Conservation (phyloP, 2,797 vertebrate genomes). For the Pseudochromis fuscus region DNA sequence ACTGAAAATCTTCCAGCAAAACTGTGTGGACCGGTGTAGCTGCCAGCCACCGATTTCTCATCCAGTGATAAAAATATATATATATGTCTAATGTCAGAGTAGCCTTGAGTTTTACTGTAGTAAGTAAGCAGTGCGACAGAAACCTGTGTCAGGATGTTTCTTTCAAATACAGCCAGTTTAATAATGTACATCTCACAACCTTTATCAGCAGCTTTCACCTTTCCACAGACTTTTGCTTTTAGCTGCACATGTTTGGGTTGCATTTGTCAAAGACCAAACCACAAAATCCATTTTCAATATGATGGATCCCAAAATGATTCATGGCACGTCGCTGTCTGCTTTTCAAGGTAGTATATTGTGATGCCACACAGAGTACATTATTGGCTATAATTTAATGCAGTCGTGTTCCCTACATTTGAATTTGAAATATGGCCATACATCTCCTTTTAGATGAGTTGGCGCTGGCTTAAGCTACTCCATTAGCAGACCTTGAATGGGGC, state of each 20-base stretch:
- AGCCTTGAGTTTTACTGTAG: constrained; percentile 34
- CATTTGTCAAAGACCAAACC: constrained; percentile 30
- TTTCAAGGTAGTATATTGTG: constrained; percentile 64
- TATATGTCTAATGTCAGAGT: constrained; percentile 44
- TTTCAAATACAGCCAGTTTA: constrained; percentile 16
- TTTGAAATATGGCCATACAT: constrained; percentile 73
- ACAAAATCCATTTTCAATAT: constrained; percentile 57
- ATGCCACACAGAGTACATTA: constrained; percentile 57
- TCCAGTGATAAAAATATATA: constrained; percentile 17
- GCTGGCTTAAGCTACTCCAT: constrained; percentile 74
- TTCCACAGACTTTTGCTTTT: constrained; percentile 23
- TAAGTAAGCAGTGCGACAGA: constrained; percentile 4
- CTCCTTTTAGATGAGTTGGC: constrained; percentile 78
- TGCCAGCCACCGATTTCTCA: constrained; percentile 48
- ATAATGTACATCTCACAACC: neutral
- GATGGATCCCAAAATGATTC: constrained; percentile 62
- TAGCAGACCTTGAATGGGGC: constrained; percentile 73
- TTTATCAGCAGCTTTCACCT: constrained; percentile 4
- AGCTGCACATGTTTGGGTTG: constrained; percentile 24
- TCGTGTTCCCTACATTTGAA: constrained; percentile 69
- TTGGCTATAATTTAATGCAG: constrained; percentile 71
- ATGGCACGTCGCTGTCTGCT: constrained; percentile 49
- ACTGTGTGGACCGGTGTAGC: constrained; percentile 32
- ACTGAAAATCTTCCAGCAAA: constrained; percentile 61
- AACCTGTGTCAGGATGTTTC: neutral